Conservation (phyloP, 2,888 invertebrate species). For the Myopa testacea region DNA sequence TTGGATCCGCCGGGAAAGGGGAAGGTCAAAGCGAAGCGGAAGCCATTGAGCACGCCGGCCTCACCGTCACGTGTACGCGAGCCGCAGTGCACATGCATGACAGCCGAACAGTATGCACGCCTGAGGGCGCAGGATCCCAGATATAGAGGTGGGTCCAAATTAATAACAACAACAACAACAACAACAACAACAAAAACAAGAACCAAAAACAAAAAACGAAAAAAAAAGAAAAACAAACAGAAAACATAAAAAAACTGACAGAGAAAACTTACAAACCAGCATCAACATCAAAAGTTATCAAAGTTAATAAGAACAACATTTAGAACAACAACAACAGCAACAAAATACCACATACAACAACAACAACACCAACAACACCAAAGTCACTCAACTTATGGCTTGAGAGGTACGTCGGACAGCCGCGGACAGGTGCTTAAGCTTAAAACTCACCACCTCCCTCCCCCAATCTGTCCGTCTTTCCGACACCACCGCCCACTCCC, state of each 20-base stretch:
- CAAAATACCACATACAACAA: conserved; percentile 15
- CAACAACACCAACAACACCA: not conserved
- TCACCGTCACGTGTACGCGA: conserved; percentile 87
- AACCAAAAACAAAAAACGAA: conserved; percentile 16
- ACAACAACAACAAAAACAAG: conserved; percentile 38
- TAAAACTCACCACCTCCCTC: too few relatives aligned
- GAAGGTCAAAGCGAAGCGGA: conserved; percentile 88
- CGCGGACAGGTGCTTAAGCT: too few relatives aligned
- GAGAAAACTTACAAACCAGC: too few relatives aligned
- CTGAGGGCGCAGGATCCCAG: conserved; percentile 72
- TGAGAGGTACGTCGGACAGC: too few relatives aligned
- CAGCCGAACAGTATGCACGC: conserved; percentile 90
- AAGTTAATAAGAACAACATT: conserved; percentile 1
- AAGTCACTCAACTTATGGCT: not conserved
- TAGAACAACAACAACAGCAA: conserved; percentile 13
- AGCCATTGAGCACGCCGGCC: conserved; percentile 92
- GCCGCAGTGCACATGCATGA: conserved; percentile 96
- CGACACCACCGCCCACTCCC: too few relatives aligned
- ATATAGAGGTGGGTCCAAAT: conserved; percentile 61
- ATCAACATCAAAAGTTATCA: not conserved
- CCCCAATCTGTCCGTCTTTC: too few relatives aligned
- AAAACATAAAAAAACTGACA: not conserved
- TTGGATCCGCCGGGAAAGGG: conserved; percentile 90
- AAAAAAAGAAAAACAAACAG: not conserved
- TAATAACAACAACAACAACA: conserved; percentile 44